Conservation (phyloP, 2,113 vertebrate genomes). For the Crotophaga sulcirostris region DNA sequence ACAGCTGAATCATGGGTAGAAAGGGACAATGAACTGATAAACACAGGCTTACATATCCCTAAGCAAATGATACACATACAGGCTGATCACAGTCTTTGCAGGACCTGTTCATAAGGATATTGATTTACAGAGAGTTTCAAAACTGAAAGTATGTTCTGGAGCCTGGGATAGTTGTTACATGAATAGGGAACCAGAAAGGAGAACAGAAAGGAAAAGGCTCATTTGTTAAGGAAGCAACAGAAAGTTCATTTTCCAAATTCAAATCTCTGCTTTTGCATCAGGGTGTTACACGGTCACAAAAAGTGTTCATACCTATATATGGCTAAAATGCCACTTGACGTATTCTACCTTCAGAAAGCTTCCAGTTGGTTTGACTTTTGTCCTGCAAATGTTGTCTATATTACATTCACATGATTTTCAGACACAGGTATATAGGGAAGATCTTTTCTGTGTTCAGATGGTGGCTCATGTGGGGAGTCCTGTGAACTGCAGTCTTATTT, state of each 20-base stretch:
- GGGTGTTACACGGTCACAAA: not conserved
- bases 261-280: slow-evolving; percentile 15
- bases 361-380: not conserved
- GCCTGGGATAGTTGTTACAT: slow-evolving; percentile 36
- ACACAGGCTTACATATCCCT: not conserved
- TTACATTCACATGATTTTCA: not conserved
- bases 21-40: not conserved
- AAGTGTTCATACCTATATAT: not conserved
- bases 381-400: not conserved
- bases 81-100: not conserved
- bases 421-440: not conserved
- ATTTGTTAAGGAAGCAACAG: slow-evolving; percentile 46
- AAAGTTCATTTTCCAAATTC: slow-evolving; percentile 5
- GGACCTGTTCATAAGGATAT: not conserved
- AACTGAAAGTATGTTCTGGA: slow-evolving; percentile 29
- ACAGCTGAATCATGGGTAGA: not conserved
- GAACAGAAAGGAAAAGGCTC: slow-evolving; percentile 66
- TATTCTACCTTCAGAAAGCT: not conserved
- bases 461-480: not conserved
- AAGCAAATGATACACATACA: not conserved
- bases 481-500: not conserved
- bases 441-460: not conserved
- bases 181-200: slow-evolving; percentile 61
- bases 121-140: slow-evolving; percentile 13
- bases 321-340: not conserved